Evolutionary conservation across 1,140 invertebrate genomes (phyloP), one percentile per base, ranked within the genome.

Genomic region (Caerostris darwini): DNA sequence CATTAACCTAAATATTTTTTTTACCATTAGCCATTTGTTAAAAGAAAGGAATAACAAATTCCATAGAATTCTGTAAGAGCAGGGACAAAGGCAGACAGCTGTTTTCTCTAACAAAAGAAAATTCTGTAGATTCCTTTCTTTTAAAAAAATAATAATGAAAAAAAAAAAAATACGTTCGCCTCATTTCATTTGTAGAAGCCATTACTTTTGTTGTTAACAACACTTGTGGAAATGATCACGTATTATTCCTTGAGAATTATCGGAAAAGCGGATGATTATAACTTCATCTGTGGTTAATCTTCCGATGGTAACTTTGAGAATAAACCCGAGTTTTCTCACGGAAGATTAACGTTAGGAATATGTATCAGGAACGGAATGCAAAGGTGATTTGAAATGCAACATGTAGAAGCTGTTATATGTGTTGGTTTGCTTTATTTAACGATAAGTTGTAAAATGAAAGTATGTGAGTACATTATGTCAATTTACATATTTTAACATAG

Each of bases 231-330:
- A 77, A 77, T 77, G 71, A 77, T 53, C 71, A 5, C 19, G 71
- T 77, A 77, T 77, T 77, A 77, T 77, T 77, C 71, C 6, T 64
- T 12, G 71, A 8, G 71, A 77, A 77, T 53, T 77, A 12, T 34
- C 34, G 71, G 71, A 77, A 77, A 64, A 77, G 34, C 34, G 50
- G 71, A 77, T 77, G 71, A 77, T 77, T 77, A 77, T 77, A 77
- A 77, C 71, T 77, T 12, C 71, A 77, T 77, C 34, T 77, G 71
- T 77, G 71, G 71, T 77, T 77, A 77, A 77, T 77, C 71, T 77
- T 77, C 71, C 71, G 71, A 77, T 3, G 71, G 53, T 77, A 77
- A 77, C 50, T 19, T 34, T 10, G 34, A 34, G 34, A 64, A 64
- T 64, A 64, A 64, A 64, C 10, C 61, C 17, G 0, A 10, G 50